phyloP scores from a whole-genome alignment of 2,888 invertebrate genomes.

The Balanococcus diminutus region DNA sequence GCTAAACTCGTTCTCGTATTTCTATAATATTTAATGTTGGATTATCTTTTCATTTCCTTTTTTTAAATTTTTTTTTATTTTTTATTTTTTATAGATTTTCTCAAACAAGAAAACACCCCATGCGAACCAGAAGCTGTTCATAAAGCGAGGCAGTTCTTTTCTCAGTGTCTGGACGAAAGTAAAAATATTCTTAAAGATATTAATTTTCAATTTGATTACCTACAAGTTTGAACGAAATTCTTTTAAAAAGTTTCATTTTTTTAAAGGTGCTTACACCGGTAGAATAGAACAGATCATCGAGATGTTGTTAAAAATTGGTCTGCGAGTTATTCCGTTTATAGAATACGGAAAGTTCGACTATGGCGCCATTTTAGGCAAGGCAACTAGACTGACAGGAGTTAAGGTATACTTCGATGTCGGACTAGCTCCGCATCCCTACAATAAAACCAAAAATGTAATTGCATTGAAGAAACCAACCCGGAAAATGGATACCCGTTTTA shows the following conservation, averaged over 20 bases:
- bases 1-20: background rate
- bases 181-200: too few species aligned
- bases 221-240: too few species aligned
- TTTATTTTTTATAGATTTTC: background rate
- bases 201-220: background rate
- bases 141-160: too few species aligned
- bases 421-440: background rate
- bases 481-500: too few species aligned
- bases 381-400: background rate
- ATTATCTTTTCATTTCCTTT: too few species aligned
- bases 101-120: too few species aligned
- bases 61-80: too few species aligned
- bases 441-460: slow-evolving; percentile 3
- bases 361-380: background rate
- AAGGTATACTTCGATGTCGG: background rate
- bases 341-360: background rate
- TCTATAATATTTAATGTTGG: too few species aligned
- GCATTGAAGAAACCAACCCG: background rate
- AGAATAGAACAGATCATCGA: background rate
- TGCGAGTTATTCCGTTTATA: background rate
- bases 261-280: background rate
- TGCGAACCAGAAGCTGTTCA: too few species aligned
- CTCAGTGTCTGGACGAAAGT: too few species aligned
- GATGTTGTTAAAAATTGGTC: background rate
- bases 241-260: too few species aligned